phyloP scores from a whole-genome alignment of 2,797 vertebrate genomes.

The Sebastes matsubarae region DNA sequence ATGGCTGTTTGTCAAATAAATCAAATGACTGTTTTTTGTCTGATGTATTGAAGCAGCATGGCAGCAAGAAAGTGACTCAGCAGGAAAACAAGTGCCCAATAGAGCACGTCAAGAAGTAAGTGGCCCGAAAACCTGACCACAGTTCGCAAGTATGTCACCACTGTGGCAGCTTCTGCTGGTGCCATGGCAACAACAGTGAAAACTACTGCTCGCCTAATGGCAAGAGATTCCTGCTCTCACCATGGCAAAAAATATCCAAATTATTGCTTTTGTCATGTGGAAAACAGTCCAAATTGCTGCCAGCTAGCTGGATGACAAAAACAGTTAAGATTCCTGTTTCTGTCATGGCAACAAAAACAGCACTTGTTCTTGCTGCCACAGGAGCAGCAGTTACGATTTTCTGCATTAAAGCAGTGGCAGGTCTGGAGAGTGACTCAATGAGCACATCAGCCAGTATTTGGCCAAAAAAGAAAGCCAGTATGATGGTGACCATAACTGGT shows the following conservation, averaged over 20 bases:
- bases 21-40: background rate
- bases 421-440: background rate
- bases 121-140: background rate
- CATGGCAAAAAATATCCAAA: background rate
- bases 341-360: background rate
- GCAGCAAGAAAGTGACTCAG: background rate
- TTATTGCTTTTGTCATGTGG: background rate
- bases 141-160: background rate
- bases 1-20: background rate
- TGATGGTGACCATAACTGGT: background rate
- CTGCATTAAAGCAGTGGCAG: background rate
- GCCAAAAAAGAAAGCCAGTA: background rate
- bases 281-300: background rate
- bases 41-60: background rate
- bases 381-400: background rate
- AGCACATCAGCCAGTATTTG: background rate
- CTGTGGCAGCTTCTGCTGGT: background rate
- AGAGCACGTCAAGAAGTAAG: background rate
- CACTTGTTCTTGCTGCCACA: background rate
- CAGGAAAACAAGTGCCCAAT: background rate
- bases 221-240: background rate
- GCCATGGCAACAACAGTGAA: background rate
- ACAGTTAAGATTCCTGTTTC: background rate
- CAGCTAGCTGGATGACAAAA: background rate
- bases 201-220: background rate